Evolutionary conservation across 1,140 invertebrate genomes (phyloP), one percentile per base, ranked within the genome.

Genomic region (Drosophila setifemur): DNA sequence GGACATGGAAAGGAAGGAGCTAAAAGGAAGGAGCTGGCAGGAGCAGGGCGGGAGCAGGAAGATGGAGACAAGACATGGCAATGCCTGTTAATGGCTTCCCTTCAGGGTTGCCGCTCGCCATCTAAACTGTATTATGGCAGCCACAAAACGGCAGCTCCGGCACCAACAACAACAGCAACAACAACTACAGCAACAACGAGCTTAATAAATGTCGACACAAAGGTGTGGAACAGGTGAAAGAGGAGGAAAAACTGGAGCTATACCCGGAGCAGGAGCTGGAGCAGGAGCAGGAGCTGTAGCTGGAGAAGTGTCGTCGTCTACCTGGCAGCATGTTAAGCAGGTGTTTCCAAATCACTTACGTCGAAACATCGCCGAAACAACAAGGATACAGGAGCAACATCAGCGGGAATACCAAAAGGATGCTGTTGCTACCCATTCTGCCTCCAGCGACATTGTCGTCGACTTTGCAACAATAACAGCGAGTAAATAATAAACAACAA

Each of bases 301-400:
- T 16, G 31, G 18, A 29, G 39, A 26, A n/a, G 49, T 35, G 57
- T 18, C 43, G 44, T 33, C 58, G 61, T 53, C 63, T 73, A 66
- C 63, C 73, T 70, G 72, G 78, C 73, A 82, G 68, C 81, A 86
- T 86, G 81, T 75, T 79, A 79, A 85, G 79, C 79, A 85, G 79
- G 79, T 85, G 79, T 85, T 75, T 79, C 79, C 61, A 85, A 85
- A 85, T 85, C 79, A 85, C 79, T 85, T 85, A 85, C 76, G 79
- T 45, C 61, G 67, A 67, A 73, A 85, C 54, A 78, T 78, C 45
- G 61, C 54, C 72, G 43, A 63, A 78, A 74, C 69, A 70, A 52
- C 21, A 21, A 29, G 19, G 31, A 16, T 23, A 47, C 23, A 26
- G 47, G n/a, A 33, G 14, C 7, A 54, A 23, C 26, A 75, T 45